Evolutionary conservation across 2,888 invertebrate genomes (phyloP).

Genomic region (Drosophila villosipedis): DNA sequence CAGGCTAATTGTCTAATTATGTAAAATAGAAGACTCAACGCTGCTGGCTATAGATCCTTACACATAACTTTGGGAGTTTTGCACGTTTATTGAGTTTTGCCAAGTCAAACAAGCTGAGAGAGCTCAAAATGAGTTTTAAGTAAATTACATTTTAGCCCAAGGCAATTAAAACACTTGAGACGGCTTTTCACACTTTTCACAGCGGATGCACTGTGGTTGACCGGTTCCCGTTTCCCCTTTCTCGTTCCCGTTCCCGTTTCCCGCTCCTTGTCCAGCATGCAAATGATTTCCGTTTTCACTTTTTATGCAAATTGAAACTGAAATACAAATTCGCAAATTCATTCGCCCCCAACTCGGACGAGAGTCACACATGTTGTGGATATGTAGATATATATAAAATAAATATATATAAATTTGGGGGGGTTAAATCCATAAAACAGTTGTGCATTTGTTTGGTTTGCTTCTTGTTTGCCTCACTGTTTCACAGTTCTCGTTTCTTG

Average conservation of each 20-base stretch:
- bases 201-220: slow-evolving; percentile 31
- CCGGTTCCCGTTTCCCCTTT: slow-evolving; percentile 3
- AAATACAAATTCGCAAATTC: slow-evolving; percentile 18
- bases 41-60: not conserved
- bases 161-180: slow-evolving; percentile 73
- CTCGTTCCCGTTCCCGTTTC: slow-evolving; percentile 5
- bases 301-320: slow-evolving; percentile 62
- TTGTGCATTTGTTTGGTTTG: slow-evolving; percentile 64
- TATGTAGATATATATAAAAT: not conserved
- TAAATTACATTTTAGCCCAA: slow-evolving; percentile 23
- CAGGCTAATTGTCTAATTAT: slow-evolving; percentile 56
- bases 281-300: slow-evolving; percentile 68
- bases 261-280: slow-evolving; percentile 25
- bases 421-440: slow-evolving; percentile 45
- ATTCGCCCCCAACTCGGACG: slow-evolving; percentile 17
- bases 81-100: slow-evolving; percentile 40
- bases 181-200: slow-evolving; percentile 40
- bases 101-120: slow-evolving; percentile 32
- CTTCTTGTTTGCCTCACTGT: slow-evolving; percentile 37
- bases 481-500: slow-evolving; percentile 21
- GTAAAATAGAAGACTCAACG: slow-evolving; percentile 30
- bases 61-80: slow-evolving; percentile 27
- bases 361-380: slow-evolving; percentile 38
- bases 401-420: not conserved
- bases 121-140: slow-evolving; percentile 35